Conservation (phyloP, 2,113 vertebrate genomes). For the Aspidoscelis tigris region DNA sequence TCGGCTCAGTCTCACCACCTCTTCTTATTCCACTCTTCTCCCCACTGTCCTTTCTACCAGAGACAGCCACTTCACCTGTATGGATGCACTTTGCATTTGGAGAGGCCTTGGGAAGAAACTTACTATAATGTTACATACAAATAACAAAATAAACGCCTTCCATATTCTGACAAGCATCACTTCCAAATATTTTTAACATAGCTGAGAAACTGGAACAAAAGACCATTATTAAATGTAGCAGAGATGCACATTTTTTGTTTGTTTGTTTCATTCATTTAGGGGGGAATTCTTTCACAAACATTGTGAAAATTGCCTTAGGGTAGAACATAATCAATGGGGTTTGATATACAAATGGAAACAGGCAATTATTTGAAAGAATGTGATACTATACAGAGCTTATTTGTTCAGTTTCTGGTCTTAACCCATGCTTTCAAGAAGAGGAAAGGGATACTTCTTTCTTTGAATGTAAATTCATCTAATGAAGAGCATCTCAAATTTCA, state of each 20-base stretch:
- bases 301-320: neutral
- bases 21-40: neutral
- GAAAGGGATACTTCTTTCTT: neutral
- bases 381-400: neutral
- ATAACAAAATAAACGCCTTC: neutral
- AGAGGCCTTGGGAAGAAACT: neutral
- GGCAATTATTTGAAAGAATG: neutral
- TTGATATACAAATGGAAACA: neutral
- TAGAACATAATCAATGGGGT: neutral
- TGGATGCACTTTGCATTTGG: neutral
- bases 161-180: neutral
- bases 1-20: neutral
- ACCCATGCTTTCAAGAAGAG: neutral
- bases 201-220: neutral
- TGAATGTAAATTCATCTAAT: neutral
- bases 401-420: neutral
- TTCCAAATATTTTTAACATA: neutral
- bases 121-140: neutral
- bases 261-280: neutral
- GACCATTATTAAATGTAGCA: neutral
- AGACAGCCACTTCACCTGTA: neutral
- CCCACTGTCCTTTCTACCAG: neutral
- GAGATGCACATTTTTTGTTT: neutral
- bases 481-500: too few species aligned
- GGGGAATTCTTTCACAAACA: neutral